Base-by-base conservation (phyloP, 2,797 vertebrate genomes). In the Myotis daubentonii region DNA sequence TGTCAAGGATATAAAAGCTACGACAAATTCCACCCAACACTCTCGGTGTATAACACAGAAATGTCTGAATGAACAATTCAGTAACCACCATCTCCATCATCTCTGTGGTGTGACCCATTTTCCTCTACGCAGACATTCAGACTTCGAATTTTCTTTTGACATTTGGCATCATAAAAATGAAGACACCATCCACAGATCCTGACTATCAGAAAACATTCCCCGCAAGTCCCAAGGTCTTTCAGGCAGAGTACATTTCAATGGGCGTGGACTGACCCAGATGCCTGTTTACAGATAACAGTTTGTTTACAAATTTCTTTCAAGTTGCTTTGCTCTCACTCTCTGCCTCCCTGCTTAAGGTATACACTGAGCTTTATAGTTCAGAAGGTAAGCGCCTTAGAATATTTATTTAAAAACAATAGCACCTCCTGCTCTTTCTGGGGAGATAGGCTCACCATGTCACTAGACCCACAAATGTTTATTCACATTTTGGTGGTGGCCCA, bases 391-490 rank as follows among this genome's bases (percentile, higher is more conserved):
- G 65, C 86, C 66, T 87, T 81, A 84, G 93, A 96, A 87, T 91
- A 95, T 90, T 96, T 94, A 55, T 94, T 97, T 97, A 95, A 97
- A 98, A 97, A 30, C 36, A 96, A 95, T 78, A 19, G 1, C 9
- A 12, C n/a, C 94, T 91, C 93, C 55, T 96, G 38, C 30, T 96
- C 74, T 95, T 97, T 96, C 70, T 95, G 92, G 36, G 53, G 96
- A 94, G 95, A 41, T n/a, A 84, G 65, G 36, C 94, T 94, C 15
- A 75, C 96, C 75, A 13, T 91, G 33, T 86, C 78, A 93, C 62
- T 15, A 85, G 47, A 84, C 92, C 66, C 78, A 75, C 76, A 95
- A 94, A 30, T 95, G 55, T 94, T 94, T 91, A 16, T 91, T 94
- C 8, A 3, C 19, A 70, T 86, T 90, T 36, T 1, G 3, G 20